Conservation (phyloP, 2,888 invertebrate genomes). For the Apamea monoglypha region DNA sequence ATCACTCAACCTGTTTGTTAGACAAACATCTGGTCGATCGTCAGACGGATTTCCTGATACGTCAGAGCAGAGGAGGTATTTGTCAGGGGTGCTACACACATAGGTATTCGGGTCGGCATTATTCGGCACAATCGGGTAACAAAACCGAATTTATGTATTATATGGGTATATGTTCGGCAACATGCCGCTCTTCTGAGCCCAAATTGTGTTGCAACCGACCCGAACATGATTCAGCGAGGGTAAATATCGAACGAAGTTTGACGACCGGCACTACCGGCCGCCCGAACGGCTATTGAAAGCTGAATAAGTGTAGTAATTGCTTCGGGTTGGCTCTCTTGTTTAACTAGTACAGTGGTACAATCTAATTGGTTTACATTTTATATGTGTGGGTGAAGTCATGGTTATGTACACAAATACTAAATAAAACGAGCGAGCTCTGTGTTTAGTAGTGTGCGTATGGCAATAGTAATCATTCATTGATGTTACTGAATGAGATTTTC, state of each 20-base stretch:
- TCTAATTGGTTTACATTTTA: too few species aligned
- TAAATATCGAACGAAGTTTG: neutral
- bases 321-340: neutral
- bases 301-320: neutral
- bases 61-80: slow-evolving; percentile 14
- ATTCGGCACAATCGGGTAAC: neutral
- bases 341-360: too few species aligned
- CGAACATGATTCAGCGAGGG: neutral
- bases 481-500: too few species aligned
- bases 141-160: neutral
- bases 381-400: too few species aligned
- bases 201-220: neutral
- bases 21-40: slow-evolving; percentile 11
- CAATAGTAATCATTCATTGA: too few species aligned
- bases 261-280: too few species aligned
- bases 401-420: too few species aligned
- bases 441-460: too few species aligned
- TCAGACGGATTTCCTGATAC: slow-evolving; percentile 28
- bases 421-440: too few species aligned
- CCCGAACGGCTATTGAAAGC: neutral
- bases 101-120: neutral
- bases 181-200: neutral
- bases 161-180: neutral
- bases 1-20: slow-evolving; percentile 26
- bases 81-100: neutral